phyloP scores from a whole-genome alignment of 2,888 invertebrate genomes.

The Andrena minutula region DNA sequence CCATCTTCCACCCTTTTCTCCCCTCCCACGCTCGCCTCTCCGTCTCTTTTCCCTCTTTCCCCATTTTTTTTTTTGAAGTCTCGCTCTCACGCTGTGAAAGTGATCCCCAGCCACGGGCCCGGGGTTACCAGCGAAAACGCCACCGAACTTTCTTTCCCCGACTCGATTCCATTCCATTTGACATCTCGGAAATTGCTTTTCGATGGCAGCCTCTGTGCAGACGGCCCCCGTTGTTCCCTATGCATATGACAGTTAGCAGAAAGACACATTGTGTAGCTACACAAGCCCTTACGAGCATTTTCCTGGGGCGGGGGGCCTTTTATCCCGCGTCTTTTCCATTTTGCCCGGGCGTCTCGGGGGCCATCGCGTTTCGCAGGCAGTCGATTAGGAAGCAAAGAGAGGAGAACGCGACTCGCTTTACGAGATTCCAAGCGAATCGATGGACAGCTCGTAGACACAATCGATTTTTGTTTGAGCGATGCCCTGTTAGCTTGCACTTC shows the following conservation, averaged over 20 bases:
- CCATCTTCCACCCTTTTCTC: slow-evolving; percentile 1
- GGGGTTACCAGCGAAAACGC: slow-evolving; percentile 65
- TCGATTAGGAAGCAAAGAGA: slow-evolving; percentile 16
- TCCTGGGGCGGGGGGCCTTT: slow-evolving; percentile 9
- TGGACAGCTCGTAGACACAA: slow-evolving; percentile 11
- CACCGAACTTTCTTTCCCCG: slow-evolving; percentile 62
- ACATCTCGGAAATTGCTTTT: slow-evolving; percentile 79
- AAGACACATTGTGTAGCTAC: slow-evolving; percentile 62
- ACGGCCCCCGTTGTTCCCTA: slow-evolving; percentile 72
- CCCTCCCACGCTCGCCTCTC: not conserved
- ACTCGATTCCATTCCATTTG: slow-evolving; percentile 72
- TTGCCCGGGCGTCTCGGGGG: not conserved
- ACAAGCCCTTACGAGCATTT: slow-evolving; percentile 53
- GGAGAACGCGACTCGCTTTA: slow-evolving; percentile 18
- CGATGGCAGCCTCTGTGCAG: slow-evolving; percentile 69
- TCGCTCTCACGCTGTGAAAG: slow-evolving; percentile 52
- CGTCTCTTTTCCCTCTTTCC: not conserved
- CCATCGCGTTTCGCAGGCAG: not conserved
- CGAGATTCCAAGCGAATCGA: slow-evolving; percentile 28
- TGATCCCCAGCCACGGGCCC: slow-evolving; percentile 52
- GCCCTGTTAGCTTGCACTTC: slow-evolving; percentile 15
- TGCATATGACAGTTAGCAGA: slow-evolving; percentile 73
- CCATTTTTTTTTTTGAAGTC: slow-evolving; percentile 46
- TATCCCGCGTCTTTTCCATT: slow-evolving; percentile 7
- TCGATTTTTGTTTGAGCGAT: slow-evolving; percentile 40